phyloP scores from a whole-genome alignment of 2,113 vertebrate genomes.

The Crotalus helleri region DNA sequence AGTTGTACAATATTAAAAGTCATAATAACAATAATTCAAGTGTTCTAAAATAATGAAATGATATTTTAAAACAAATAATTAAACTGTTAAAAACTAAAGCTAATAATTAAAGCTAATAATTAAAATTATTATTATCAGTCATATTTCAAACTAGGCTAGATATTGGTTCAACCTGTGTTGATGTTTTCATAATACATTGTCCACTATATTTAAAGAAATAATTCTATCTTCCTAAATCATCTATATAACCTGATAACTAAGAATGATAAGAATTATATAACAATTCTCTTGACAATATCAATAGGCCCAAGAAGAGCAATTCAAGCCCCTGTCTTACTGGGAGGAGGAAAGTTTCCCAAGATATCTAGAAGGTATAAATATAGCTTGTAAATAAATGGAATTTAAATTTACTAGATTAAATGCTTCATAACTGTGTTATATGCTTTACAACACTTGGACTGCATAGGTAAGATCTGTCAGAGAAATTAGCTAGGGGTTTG shows the following conservation, averaged over 20 bases:
- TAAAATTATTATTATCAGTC: background rate
- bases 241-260: background rate
- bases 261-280: background rate
- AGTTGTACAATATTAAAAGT: background rate
- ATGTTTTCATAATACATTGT: background rate
- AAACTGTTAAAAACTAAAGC: background rate
- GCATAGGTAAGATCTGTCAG: background rate
- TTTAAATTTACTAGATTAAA: background rate
- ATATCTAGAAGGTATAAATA: background rate
- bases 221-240: background rate
- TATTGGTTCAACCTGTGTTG: background rate
- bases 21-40: background rate
- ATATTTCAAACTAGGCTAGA: background rate
- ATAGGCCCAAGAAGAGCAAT: background rate
- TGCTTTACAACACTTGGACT: background rate
- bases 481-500: background rate
- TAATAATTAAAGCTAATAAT: background rate
- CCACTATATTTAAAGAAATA: background rate
- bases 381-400: background rate
- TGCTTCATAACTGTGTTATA: background rate
- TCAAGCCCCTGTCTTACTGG: background rate
- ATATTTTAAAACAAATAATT: background rate
- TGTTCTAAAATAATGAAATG: background rate
- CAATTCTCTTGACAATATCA: background rate
- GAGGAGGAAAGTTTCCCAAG: background rate